A percentile compares a stretch with the other conserved stretches of the same genome.
Evolutionary conservation across 2,797 vertebrate species (phyloP).

Genomic region (Staurois parvus): DNA sequence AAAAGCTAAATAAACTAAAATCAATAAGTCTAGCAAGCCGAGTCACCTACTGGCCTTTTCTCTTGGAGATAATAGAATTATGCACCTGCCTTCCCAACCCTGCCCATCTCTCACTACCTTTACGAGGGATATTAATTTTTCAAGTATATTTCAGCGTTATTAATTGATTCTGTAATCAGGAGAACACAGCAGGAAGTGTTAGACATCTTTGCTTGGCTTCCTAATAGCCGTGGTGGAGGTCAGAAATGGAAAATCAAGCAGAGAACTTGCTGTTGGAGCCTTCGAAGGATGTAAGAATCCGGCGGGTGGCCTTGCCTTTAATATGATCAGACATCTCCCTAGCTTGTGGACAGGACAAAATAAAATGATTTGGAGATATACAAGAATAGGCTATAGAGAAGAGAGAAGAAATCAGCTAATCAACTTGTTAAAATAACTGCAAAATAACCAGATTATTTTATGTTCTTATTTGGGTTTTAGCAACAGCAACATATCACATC

Average conservation of each 20-base stretch:
- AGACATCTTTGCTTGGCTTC: neutral
- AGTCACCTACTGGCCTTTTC: too few species aligned
- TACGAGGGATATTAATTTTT: neutral
- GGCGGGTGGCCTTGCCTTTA: neutral
- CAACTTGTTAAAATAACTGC: neutral
- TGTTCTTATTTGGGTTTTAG: too few species aligned
- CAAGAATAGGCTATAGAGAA: neutral
- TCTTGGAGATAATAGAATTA: too few species aligned
- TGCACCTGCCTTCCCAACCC: too few species aligned
- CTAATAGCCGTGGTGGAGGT: neutral
- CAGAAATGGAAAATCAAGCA: neutral
- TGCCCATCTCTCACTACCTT: neutral
- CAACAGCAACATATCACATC: too few species aligned
- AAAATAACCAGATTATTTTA: too few species aligned
- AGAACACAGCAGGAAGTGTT: neutral
- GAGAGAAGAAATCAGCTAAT: neutral
- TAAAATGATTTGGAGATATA: neutral
- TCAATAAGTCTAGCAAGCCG: too few species aligned
- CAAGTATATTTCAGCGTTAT: neutral
- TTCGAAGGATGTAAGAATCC: neutral
- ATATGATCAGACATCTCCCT: neutral
- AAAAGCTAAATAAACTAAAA: too few species aligned
- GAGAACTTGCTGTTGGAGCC: neutral
- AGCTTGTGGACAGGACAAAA: neutral
- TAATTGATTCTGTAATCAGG: neutral